Evolutionary conservation across 64 coral and sea anemone species (phyloP), one percentile per base, ranked within the genome.

Genomic region (Dendronephthya gigantea): DNA sequence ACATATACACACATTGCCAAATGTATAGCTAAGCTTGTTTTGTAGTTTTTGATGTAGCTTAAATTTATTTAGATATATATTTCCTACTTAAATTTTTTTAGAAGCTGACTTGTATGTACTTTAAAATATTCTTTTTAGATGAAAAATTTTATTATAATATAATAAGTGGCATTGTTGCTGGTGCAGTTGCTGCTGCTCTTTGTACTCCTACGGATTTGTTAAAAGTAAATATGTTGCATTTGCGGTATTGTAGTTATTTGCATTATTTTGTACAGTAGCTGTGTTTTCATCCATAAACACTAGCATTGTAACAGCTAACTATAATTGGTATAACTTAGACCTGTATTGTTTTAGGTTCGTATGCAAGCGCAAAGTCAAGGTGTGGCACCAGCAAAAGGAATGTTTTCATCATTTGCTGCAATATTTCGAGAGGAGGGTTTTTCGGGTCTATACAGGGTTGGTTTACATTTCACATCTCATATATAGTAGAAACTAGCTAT

Each of bases 181-280:
- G 94, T 69, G 91, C 90, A 30, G 66, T 93, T 9, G 88, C 91
- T 32, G 93, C 94, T 35, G 94, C 94, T 6, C 89, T 98, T 51
- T 98, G 94, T 40, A 98, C 93, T 49, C 94, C 94, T 13, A 98
- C 94, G 62, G 94, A 98, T 90, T 89, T 98, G 76, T 83, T 98
- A 15, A 98, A 98, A 88, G 94, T 98, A 51, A 74, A 66, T 48
- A 31, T 11, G 10, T n/a, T 62, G 10, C 25, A n/a, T 62, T 19
- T 9, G 34, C 13, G 19, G 55, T 23, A 62, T 23, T 23, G 0
- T 17, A 23, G 7, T n/a, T 5, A 6, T n/a, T 5, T 17, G 19
- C 25, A 62, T 62, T 62, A 62, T 30, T 22, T n/a, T n/a, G n/a
- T n/a, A n/a, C n/a, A n/a, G n/a, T n/a, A n/a, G n/a, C n/a, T n/a